These are phyloP conservation scores for Scaeva pyrastri DNA, from an alignment of 2,888 invertebrate genomes.

Conservation along the genomic window DNA sequence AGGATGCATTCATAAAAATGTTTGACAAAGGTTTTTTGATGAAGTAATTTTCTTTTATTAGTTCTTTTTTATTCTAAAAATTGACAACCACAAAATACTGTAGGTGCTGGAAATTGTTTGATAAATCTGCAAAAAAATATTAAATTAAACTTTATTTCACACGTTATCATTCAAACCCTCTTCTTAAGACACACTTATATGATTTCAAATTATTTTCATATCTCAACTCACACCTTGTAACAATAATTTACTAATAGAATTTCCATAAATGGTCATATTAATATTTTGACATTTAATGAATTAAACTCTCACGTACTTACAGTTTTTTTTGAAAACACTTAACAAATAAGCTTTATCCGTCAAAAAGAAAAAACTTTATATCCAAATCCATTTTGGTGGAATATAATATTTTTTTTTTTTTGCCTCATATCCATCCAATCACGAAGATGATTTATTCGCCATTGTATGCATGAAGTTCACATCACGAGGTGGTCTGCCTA, in stretches of 20 bases:
- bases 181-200: too few species aligned
- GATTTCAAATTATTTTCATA: neutral
- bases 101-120: too few species aligned
- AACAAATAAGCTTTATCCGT: conserved; percentile 33
- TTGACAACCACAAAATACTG: too few species aligned
- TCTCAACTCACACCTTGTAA: neutral
- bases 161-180: too few species aligned
- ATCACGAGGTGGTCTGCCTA: conserved; percentile 63
- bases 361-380: conserved; percentile 29
- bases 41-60: too few species aligned
- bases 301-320: conserved; percentile 49
- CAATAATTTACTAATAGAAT: neutral
- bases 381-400: conserved; percentile 59
- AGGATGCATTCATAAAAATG: too few species aligned
- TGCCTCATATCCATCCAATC: conserved; percentile 72
- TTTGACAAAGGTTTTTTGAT: too few species aligned
- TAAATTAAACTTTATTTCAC: too few species aligned
- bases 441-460: conserved; percentile 74
- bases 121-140: too few species aligned
- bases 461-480: conserved; percentile 74
- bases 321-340: neutral
- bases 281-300: conserved; percentile 57
- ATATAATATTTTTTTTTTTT: conserved; percentile 49
- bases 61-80: too few species aligned
- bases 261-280: conserved; percentile 44